phyloP scores from a whole-genome alignment of 2,797 vertebrate species.

The Paramormyrops hopkinsi region DNA sequence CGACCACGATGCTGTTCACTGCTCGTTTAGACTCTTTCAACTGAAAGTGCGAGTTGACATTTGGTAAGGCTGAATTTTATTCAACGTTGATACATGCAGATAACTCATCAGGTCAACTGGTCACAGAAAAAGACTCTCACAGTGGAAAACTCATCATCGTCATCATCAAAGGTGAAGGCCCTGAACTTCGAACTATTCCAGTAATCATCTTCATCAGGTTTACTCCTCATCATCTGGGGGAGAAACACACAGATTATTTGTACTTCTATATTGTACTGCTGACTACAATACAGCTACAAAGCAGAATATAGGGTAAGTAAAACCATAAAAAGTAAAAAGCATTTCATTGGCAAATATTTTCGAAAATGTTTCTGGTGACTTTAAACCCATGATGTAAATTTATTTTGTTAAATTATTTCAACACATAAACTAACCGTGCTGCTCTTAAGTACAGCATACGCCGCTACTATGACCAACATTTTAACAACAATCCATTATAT shows the following conservation, averaged over 20 bases:
- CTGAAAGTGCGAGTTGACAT: slow-evolving; percentile 46
- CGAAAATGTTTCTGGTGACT: background rate
- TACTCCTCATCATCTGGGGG: slow-evolving; percentile 74
- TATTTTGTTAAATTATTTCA: background rate
- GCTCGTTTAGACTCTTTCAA: slow-evolving; percentile 84
- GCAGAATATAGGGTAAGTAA: background rate
- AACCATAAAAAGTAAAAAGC: background rate
- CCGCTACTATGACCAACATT: background rate
- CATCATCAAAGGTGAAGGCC: slow-evolving; percentile 90
- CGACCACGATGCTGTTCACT: slow-evolving; percentile 80
- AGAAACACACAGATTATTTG: background rate
- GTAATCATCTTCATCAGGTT: slow-evolving; percentile 88
- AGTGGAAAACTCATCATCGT: slow-evolving; percentile 82
- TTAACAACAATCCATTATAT: background rate
- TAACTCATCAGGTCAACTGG: background rate
- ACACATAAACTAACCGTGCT: background rate
- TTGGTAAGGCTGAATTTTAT: background rate
- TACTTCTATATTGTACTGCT: background rate
- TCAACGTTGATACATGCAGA: background rate
- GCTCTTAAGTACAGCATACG: background rate
- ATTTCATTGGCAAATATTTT: background rate
- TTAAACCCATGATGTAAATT: background rate
- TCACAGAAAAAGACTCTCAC: slow-evolving; percentile 47
- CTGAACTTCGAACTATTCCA: slow-evolving; percentile 89
- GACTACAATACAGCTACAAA: background rate